Base-by-base conservation (phyloP, 2,113 vertebrate genomes). In the Microcebus murinus region DNA sequence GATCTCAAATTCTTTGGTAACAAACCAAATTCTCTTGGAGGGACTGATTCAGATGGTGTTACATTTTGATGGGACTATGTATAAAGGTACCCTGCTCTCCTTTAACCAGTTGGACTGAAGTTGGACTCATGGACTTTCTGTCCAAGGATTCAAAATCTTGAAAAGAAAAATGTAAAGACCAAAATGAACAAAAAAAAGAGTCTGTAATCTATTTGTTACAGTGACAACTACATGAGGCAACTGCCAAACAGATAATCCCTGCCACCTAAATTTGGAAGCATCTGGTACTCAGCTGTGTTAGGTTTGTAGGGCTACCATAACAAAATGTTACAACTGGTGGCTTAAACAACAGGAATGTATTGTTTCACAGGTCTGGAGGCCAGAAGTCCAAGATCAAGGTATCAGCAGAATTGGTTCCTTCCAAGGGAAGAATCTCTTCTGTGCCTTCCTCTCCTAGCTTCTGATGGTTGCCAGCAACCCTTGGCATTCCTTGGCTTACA, bases 1-100 rank as follows among this genome's bases (percentile, higher is more conserved):
- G 45, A 74, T 55, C 36, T 96, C 36, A 82, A 21, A 12, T 82
- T 94, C 48, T 93, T 91, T 52, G 27, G 39, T 88, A 84, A 88
- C 23, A 85, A 94, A 42, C 27, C 8, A 85, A 76, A 39, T 63
- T 79, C 11, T 80, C 55, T 13, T 2, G 21, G 3, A 3, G 50
- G 20, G 2, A 63, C n/a, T 91, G 39, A 4, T 15, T 45, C 1
- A 31, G 1, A 17, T 6, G 6, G 18, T 63, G 18, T 20, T n/a
- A 29, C 57, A 25, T 39, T 50, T 71, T 57, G 34, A 29, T 29
- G 14, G 12, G 11, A 23, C 15, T 70, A 3, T 63, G 5, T n/a
- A 55, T n/a, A 29, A 85, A 29, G 48, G 9, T 6, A 20, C 1
- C 88, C 42, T 89, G 2, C 23, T 77, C 7, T 79, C n/a, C 11